Conservation (phyloP, 2,113 vertebrate species). For the Nothoprocta perdicaria region DNA sequence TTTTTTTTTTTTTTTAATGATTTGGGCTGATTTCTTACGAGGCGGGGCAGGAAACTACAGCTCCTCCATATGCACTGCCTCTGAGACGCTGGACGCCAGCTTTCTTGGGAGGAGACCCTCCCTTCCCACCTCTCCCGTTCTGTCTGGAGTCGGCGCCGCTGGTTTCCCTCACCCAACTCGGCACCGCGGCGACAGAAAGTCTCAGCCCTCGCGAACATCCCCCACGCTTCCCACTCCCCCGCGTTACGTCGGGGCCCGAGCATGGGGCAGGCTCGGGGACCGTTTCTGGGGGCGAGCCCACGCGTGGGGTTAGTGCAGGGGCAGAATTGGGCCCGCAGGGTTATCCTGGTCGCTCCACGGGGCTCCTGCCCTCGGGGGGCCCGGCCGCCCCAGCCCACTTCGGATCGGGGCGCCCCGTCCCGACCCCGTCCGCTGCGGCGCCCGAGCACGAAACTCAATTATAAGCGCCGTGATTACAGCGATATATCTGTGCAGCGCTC, state of each 20-base stretch:
- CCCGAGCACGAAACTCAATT: slow-evolving; percentile 15
- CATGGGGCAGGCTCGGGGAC: neutral
- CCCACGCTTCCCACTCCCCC: neutral
- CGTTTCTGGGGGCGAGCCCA: neutral
- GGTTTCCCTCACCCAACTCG: neutral
- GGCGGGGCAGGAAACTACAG: slow-evolving; percentile 28
- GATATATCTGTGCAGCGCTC: slow-evolving; percentile 28
- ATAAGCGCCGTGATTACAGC: slow-evolving; percentile 40
- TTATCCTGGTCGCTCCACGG: neutral
- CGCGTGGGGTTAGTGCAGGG: neutral
- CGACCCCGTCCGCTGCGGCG: neutral
- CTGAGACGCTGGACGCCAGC: neutral
- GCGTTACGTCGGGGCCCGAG: rapidly evolving
- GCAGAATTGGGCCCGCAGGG: neutral
- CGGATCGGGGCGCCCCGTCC: neutral
- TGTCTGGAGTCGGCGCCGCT: neutral
- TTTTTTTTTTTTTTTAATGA: neutral
- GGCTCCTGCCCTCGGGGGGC: neutral
- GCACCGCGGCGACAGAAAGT: neutral
- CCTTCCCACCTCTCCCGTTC: neutral
- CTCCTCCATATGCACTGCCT: neutral
- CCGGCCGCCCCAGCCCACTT: too few species aligned
- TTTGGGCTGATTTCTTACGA: neutral
- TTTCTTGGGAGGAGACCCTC: neutral
- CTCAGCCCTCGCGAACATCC: neutral